These are phyloP conservation scores for Muraenolepis orangiensis DNA, from an alignment of 2,797 vertebrate genomes.

Conservation along the genomic window DNA sequence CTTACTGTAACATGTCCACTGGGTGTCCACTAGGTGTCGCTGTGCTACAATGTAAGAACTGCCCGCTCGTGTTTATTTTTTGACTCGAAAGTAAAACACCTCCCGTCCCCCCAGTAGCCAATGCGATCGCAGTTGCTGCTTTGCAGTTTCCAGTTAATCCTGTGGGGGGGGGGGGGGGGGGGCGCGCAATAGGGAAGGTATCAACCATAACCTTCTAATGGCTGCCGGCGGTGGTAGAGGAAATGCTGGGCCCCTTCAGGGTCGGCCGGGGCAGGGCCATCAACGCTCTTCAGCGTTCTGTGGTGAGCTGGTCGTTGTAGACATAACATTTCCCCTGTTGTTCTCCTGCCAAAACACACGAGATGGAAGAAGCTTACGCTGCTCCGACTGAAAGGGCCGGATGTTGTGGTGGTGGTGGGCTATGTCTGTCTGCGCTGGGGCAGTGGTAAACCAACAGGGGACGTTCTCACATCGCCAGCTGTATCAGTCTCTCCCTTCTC, in stretches of 20 bases:
- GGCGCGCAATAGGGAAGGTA: not conserved
- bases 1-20: conserved; percentile 10
- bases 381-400: conserved; percentile 16
- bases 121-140: not conserved
- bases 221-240: not conserved
- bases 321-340: conserved; percentile 45
- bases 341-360: not conserved
- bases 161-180: not conserved
- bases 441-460: conserved; percentile 46
- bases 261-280: conserved; percentile 33
- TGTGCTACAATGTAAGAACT: not conserved
- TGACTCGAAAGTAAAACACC: not conserved
- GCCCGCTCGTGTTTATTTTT: not conserved
- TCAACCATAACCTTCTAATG: conserved; percentile 16
- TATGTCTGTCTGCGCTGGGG: conserved; percentile 27
- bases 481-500: conserved; percentile 38
- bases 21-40: conserved; percentile 49
- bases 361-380: not conserved
- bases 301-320: conserved; percentile 37
- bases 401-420: conserved; percentile 22
- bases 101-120: not conserved
- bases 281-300: conserved; percentile 31
- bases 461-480: conserved; percentile 49
- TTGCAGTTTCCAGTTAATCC: not conserved
- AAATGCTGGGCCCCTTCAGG: not conserved